Percentiles rank a stretch among this genome's conserved stretches.
phyloP scores from a whole-genome alignment of 2,797 vertebrate genomes.

The Pangasius larnaudii region DNA sequence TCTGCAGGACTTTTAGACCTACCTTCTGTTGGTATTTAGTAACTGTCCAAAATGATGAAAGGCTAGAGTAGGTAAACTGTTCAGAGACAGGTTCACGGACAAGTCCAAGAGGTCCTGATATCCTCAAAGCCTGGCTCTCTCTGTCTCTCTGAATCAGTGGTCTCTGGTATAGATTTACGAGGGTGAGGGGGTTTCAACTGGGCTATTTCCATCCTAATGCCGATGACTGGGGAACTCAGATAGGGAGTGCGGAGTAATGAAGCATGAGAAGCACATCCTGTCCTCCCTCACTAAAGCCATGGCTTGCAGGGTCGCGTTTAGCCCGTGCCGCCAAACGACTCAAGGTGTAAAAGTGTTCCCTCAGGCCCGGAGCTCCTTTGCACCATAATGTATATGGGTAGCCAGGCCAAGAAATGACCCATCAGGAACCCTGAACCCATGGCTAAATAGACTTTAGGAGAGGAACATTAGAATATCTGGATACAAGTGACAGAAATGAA shows the following conservation, averaged over 20 bases:
- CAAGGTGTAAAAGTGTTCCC: conserved; percentile 66
- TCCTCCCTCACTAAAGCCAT: conserved; percentile 45
- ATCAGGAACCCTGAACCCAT: not conserved
- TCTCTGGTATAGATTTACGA: conserved; percentile 47
- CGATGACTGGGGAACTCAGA: conserved; percentile 57
- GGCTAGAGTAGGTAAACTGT: not conserved
- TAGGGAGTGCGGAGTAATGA: conserved; percentile 59
- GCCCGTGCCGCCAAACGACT: conserved; percentile 66
- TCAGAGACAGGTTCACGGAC: conserved; percentile 35
- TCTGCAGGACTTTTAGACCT: not conserved
- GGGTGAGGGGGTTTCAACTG: conserved; percentile 32
- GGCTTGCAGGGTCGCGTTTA: conserved; percentile 60
- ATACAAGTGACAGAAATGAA: not conserved
- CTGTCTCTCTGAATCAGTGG: conserved; percentile 28
- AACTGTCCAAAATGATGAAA: conserved; percentile 1
- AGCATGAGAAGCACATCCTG: conserved; percentile 53
- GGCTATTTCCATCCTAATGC: conserved; percentile 47
- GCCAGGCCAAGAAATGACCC: conserved; percentile 4
- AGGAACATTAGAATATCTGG: not conserved
- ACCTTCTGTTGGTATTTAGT: not conserved
- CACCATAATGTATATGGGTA: conserved; percentile 36
- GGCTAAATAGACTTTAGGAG: not conserved
- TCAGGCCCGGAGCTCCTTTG: conserved; percentile 47
- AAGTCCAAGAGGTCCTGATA: conserved; percentile 4
- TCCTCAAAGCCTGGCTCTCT: conserved; percentile 2